phyloP scores from a whole-genome alignment of 2,113 vertebrate species.

The Poicephalus meyeri region DNA sequence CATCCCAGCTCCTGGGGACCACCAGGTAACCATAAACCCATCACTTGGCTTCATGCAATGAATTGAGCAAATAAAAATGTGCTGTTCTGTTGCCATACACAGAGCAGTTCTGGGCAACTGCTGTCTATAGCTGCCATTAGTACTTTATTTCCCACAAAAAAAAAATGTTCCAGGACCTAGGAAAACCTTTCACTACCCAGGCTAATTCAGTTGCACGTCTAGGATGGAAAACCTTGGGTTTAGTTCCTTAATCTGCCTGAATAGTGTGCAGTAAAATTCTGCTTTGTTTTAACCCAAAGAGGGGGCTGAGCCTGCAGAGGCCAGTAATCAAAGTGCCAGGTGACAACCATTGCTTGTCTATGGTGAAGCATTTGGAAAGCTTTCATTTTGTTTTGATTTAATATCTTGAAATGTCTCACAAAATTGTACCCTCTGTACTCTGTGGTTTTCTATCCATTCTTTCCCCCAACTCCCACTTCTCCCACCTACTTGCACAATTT shows the following conservation, averaged over 20 bases:
- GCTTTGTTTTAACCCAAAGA: background rate
- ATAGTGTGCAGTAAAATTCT: background rate
- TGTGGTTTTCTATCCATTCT: background rate
- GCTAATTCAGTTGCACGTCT: background rate
- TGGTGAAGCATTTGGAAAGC: background rate
- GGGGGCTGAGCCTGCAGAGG: background rate
- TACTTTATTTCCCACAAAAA: background rate
- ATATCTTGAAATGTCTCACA: background rate
- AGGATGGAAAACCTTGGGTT: background rate
- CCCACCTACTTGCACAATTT: background rate
- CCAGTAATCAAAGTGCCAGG: background rate
- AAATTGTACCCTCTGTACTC: background rate
- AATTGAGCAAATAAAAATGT: background rate
- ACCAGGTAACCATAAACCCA: too few species aligned
- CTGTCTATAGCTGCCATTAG: background rate
- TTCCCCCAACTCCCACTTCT: background rate
- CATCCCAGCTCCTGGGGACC: too few species aligned
- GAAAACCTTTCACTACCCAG: background rate
- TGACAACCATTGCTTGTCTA: background rate
- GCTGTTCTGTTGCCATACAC: background rate
- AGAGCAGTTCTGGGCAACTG: background rate
- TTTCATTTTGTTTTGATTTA: background rate
- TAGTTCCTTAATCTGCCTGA: accelerated
- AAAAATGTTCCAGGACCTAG: background rate
- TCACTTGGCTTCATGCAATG: background rate